Percentiles rank a stretch among this genome's conserved stretches.
These are phyloP conservation scores for Eurystomus glaucurus DNA, from an alignment of 2,797 vertebrate species.

Conservation along the genomic window DNA sequence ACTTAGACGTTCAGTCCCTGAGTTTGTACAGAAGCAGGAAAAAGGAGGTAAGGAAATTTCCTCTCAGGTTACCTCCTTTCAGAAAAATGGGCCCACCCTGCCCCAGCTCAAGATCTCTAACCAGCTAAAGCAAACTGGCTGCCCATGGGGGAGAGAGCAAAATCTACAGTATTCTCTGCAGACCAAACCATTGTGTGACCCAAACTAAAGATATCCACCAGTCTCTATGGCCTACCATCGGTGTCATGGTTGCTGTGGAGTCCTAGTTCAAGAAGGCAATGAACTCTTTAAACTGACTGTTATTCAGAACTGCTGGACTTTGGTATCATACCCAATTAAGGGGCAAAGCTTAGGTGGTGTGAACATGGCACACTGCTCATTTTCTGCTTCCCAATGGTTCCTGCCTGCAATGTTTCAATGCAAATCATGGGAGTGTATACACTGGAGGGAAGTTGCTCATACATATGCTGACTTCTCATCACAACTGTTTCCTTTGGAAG, in stretches of 20 bases:
- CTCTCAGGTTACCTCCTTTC: not conserved
- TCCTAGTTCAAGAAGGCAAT: not conserved
- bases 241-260: not conserved
- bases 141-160: not conserved
- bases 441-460: not conserved
- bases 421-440: not conserved
- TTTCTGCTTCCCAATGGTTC: not conserved
- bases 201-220: not conserved
- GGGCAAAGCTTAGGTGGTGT: accelerated
- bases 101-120: not conserved
- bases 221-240: not conserved
- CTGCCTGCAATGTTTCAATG: not conserved
- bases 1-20: not conserved
- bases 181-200: not conserved
- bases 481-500: not conserved
- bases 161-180: not conserved
- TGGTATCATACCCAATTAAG: not conserved
- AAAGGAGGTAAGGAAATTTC: not conserved
- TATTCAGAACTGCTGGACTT: not conserved
- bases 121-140: not conserved
- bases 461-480: not conserved
- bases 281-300: not conserved
- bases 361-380: not conserved
- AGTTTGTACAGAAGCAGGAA: not conserved
- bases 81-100: not conserved